These are phyloP conservation scores for Chlorodrepanis virens DNA, from an alignment of 2,113 vertebrate species.

Conservation along the genomic window DNA sequence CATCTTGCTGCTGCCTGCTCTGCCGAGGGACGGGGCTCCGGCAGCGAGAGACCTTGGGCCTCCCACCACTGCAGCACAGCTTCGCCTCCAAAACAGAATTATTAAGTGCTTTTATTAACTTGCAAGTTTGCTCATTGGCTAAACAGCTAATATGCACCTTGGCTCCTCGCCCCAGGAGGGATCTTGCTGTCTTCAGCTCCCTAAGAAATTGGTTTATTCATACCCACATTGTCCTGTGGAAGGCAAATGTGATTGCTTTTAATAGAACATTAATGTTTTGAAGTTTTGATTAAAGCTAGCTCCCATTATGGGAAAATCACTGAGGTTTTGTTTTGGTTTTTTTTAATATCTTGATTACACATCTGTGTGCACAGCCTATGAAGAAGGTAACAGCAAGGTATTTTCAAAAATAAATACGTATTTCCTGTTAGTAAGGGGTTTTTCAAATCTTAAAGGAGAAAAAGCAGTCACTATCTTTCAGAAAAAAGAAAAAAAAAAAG, in stretches of 20 bases:
- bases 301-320: background rate
- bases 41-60: background rate
- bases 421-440: background rate
- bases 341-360: background rate
- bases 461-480: background rate
- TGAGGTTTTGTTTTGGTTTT: background rate
- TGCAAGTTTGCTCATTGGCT: background rate
- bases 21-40: background rate
- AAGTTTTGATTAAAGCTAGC: conserved; percentile 27
- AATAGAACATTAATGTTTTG: background rate
- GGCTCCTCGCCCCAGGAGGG: background rate
- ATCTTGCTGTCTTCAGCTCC: background rate
- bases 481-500: background rate
- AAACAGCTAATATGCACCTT: background rate
- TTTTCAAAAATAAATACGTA: background rate
- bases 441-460: background rate
- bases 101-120: background rate
- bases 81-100: background rate
- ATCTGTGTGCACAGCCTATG: background rate
- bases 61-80: background rate
- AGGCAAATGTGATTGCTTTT: conserved; percentile 2
- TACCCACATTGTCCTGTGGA: background rate
- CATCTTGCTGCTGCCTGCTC: background rate
- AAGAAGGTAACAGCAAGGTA: background rate
- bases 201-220: background rate